A percentile compares a stretch with the other conserved stretches of the same genome.
Evolutionary conservation across 92 coral and sea anemone genomes (phyloP).

Genomic region (Porites cylindrica): DNA sequence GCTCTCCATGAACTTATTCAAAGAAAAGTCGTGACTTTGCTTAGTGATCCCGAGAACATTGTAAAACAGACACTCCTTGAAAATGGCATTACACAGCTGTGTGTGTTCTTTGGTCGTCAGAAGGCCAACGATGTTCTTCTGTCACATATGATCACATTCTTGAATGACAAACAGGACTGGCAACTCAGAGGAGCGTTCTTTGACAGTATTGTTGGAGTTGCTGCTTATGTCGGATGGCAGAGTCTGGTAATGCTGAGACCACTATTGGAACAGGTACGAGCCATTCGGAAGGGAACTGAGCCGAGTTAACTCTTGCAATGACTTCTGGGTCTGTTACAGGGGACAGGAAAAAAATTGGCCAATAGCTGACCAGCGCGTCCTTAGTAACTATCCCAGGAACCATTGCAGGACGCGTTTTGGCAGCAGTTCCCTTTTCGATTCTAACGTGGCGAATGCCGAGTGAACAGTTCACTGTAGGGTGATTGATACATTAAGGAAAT

Average conservation of each 20-base stretch:
- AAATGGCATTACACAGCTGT: conserved; percentile 94
- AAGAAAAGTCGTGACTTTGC: conserved; percentile 94
- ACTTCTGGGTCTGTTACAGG: too few species aligned
- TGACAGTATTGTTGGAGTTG: conserved; percentile 98
- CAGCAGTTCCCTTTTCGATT: too few species aligned
- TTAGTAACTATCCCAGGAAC: too few species aligned
- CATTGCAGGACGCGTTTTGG: too few species aligned
- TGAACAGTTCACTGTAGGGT: too few species aligned
- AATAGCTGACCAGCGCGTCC: too few species aligned
- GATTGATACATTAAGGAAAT: too few species aligned
- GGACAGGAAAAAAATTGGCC: too few species aligned
- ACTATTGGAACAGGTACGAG: conserved; percentile 86
- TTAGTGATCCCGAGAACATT: conserved; percentile 94
- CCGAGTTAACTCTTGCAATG: too few species aligned
- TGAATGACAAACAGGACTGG: conserved; percentile 98
- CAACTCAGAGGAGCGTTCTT: conserved; percentile 97
- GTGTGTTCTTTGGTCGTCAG: conserved; percentile 98
- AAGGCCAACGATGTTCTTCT: conserved; percentile 95
- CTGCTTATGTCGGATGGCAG: conserved; percentile 99
- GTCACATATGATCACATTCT: conserved; percentile 97
- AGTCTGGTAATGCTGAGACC: conserved; percentile 97
- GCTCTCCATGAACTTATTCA: conserved; percentile 96
- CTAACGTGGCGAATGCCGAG: too few species aligned
- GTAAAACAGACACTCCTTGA: conserved; percentile 96
- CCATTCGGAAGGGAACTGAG: too few species aligned